phyloP scores from a whole-genome alignment of 92 coral and sea anemone genomes.

The Porites cylindrica region DNA sequence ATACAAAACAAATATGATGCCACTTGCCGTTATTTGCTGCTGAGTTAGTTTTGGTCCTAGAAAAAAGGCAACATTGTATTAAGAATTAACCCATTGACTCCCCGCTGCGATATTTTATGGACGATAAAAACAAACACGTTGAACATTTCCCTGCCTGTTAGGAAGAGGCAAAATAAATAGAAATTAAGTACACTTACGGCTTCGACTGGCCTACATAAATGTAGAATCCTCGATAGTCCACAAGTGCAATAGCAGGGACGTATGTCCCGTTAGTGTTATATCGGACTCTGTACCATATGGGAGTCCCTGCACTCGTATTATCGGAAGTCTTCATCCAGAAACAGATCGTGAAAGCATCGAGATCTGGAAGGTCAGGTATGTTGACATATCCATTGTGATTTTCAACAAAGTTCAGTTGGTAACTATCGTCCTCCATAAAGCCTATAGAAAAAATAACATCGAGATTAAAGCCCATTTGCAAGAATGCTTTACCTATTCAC shows the following conservation, averaged over 20 bases:
- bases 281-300: constrained; percentile 68
- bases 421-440: constrained; percentile 32
- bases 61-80: neutral
- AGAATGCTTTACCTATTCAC: no score
- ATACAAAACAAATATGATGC: constrained; percentile 52
- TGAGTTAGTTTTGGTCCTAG: constrained; percentile 8
- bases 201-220: neutral
- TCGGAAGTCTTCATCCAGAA: constrained; percentile 77
- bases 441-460: neutral
- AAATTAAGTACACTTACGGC: constrained; percentile 43
- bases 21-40: constrained; percentile 50
- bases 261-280: constrained; percentile 13
- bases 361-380: constrained; percentile 67
- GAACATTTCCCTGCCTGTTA: no score
- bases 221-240: constrained; percentile 56
- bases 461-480: no score
- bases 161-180: neutral
- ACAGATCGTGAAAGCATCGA: constrained; percentile 68
- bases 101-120: no score
- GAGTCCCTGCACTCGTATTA: constrained; percentile 64
- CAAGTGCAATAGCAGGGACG: constrained; percentile 61
- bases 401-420: constrained; percentile 59
- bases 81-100: no score
- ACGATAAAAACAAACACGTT: no score
- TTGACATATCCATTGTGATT: constrained; percentile 67